Evolutionary conservation across 2,888 invertebrate species (phyloP).

Genomic region (Pseudanteris insignis): DNA sequence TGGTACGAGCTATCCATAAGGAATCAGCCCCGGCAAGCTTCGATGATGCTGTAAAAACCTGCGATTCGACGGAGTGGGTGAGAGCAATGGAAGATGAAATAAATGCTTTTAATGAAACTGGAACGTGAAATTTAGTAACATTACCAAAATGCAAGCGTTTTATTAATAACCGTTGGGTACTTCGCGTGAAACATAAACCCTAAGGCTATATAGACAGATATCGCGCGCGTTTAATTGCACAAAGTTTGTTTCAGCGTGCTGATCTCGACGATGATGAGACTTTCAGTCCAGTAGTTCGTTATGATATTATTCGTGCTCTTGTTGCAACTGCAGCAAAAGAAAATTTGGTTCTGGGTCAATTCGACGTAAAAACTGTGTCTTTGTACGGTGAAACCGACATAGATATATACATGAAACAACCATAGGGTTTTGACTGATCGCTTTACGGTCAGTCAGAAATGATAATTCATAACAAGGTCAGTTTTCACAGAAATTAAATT

Average conservation of each 20-base stretch:
- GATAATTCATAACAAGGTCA: no score
- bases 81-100: slow-evolving; percentile 23
- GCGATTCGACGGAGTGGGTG: slow-evolving; percentile 18
- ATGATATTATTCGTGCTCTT: slow-evolving; percentile 28
- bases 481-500: no score
- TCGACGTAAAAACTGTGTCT: slow-evolving; percentile 42
- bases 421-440: slow-evolving; percentile 48
- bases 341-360: slow-evolving; percentile 33
- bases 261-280: slow-evolving; percentile 44
- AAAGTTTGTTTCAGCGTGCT: slow-evolving; percentile 29
- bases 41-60: slow-evolving; percentile 23
- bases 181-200: slow-evolving; percentile 34
- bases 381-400: slow-evolving; percentile 33
- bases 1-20: slow-evolving; percentile 18
- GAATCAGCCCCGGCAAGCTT: slow-evolving; percentile 24
- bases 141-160: slow-evolving; percentile 27
- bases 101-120: slow-evolving; percentile 13
- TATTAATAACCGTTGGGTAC: slow-evolving; percentile 45
- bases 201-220: slow-evolving; percentile 41
- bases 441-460: slow-evolving; percentile 52
- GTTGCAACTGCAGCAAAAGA: slow-evolving; percentile 36
- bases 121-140: slow-evolving; percentile 35
- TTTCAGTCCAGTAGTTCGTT: slow-evolving; percentile 39
- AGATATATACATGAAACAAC: slow-evolving; percentile 51
- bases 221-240: slow-evolving; percentile 30